Base-by-base conservation (phyloP, 2,888 invertebrate genomes). In the Dasypogon diadema region DNA sequence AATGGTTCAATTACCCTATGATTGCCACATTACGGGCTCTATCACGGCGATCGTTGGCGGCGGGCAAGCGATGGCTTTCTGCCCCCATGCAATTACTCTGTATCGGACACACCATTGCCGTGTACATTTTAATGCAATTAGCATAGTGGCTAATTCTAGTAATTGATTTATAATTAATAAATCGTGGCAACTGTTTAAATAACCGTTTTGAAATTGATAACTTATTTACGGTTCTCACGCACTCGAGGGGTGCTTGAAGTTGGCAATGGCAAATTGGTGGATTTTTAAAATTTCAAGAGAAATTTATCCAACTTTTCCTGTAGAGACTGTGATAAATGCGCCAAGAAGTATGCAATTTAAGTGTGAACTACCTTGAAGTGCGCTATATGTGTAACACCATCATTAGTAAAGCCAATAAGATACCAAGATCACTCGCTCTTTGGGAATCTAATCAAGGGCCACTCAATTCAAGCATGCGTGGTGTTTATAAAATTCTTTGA, bases 1-100 rank as follows among this genome's bases (percentile, higher is more conserved):
- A 65, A 65, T 65, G 65, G 24, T 48, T 42, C 65, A 65, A 65
- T 65, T 65, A 65, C 22, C 12, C 46, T 22, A 16, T 24, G 26
- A 65, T 46, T 24, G 65, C 24, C 22, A 16, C 65, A 42, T 42
- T 42, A 42, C 10, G 42, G 42, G n/a, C 30, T 30, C 3, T 30
- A 30, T 30, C 30, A 30, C 8, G 30, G 8, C 30, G 8, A 30
- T 8, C 30, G 30, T 30, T 8, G 30, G 30, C 30, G 8, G 3
- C 30, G 30, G 30, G 30, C 8, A 30, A 30, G 30, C 30, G 30
- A 30, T 30, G 3, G 8, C 8, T 30, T 30, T 30, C n/a, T 16
- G 18, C 37, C 16, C 1, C 14, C 37, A 18, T 34, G 63, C 34
- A 63, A 63, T 63, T 63, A 21, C 42, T 26, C 6, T 14, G 63